phyloP scores from a whole-genome alignment of 2,113 vertebrate genomes.

The Lucifuga dentata region DNA sequence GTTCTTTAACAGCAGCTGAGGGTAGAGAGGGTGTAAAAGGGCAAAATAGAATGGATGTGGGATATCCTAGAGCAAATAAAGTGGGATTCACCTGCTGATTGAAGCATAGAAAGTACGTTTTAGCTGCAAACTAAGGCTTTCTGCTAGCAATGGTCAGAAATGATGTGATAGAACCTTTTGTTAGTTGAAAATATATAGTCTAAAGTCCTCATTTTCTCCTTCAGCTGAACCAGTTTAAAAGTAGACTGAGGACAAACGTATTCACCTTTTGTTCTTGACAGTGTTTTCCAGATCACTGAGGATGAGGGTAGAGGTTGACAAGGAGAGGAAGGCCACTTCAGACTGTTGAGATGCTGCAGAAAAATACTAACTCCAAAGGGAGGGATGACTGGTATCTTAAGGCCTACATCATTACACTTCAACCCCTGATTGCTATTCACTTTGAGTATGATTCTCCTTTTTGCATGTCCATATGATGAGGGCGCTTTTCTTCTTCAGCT shows the following conservation, averaged over 20 bases:
- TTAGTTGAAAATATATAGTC: slow-evolving; percentile 5
- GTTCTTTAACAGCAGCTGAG: slow-evolving; percentile 35
- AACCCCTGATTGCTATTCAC: slow-evolving; percentile 32
- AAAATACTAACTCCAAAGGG: slow-evolving; percentile 52
- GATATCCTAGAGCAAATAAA: slow-evolving; percentile 3
- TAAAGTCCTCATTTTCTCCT: neutral
- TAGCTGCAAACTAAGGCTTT: neutral
- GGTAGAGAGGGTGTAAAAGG: slow-evolving; percentile 26
- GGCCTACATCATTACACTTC: slow-evolving; percentile 27
- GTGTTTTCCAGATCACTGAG: slow-evolving; percentile 59
- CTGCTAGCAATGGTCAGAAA: neutral
- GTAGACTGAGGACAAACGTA: slow-evolving; percentile 40
- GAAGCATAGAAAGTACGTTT: slow-evolving; percentile 2
- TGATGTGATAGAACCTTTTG: slow-evolving; percentile 3
- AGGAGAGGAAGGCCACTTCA: slow-evolving; percentile 55
- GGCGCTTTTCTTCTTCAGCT: slow-evolving; percentile 17
- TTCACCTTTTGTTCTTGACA: slow-evolving; percentile 57
- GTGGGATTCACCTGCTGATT: slow-evolving; percentile 25
- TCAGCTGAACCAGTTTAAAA: slow-evolving; percentile 39
- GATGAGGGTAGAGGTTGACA: slow-evolving; percentile 60
- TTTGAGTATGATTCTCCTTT: slow-evolving; percentile 22
- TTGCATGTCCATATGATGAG: slow-evolving; percentile 21
- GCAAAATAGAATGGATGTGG: slow-evolving; percentile 43
- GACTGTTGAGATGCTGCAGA: slow-evolving; percentile 34
- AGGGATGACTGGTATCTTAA: slow-evolving; percentile 25